Base-by-base conservation (phyloP, 2,888 invertebrate genomes). In the Oegoconia quadripuncta region DNA sequence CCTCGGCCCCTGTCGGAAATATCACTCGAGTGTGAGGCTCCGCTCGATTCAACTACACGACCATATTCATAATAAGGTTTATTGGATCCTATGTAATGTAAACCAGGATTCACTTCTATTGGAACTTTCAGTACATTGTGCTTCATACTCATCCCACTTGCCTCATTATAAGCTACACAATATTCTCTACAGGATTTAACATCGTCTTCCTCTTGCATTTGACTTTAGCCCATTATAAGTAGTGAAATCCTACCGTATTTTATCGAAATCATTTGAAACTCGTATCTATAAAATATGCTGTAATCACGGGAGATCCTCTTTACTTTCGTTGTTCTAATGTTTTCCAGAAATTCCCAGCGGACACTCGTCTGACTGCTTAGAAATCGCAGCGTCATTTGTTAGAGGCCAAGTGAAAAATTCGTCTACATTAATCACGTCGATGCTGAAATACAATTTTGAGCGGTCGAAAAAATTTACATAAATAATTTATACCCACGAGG, bases 1-100 rank as follows among this genome's bases (percentile, higher is more conserved):
- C 77, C 73, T 79, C 71, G 70, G 70, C 68, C 70, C 73, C 67
- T 83, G 86, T 86, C 87, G 86, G 87, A 87, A 86, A 86, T 86
- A 87, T 87, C 87, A 84, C 80, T 84, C 75, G 78, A 78, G 74
- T 68, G 70, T 61, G 61, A 72, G 66, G 63, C 70, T n/a, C n/a
- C n/a, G n/a, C n/a, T 68, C 70, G 66, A 68, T 70, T 73, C 74
- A 61, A 68, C 65, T 63, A 65, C 50, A 62, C n/a, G n/a, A n/a
- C n/a, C n/a, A n/a, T 55, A 69, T 70, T 71, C 64, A 66, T 81
- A 75, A 80, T 77, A 73, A 76, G 67, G 58, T 64, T 68, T 52
- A 54, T 63, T 50, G 60, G 52, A 59, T 61, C 64, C 46, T 52
- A 55, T 62, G 51, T 61, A 57, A 63, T 64, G 65, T 58, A 47